Conservation (phyloP, 2,113 vertebrate species). For the Dipodomys spectabilis region DNA sequence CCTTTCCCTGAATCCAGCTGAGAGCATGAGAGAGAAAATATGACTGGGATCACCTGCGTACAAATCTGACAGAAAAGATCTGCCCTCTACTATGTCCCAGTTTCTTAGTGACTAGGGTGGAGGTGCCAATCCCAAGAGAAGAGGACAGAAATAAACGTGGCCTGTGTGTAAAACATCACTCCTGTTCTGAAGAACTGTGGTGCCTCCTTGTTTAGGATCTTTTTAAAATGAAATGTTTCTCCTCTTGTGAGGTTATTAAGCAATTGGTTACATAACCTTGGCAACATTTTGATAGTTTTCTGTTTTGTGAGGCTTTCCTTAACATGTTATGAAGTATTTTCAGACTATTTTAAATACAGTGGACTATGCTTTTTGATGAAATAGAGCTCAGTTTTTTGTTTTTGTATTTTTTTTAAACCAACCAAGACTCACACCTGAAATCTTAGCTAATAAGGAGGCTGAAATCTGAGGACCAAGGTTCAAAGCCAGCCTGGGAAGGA, state of each 20-base stretch:
- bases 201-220: conserved; percentile 28
- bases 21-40: background rate
- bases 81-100: background rate
- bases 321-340: conserved; percentile 63
- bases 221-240: conserved; percentile 56
- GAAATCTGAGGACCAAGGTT: no score
- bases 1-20: background rate
- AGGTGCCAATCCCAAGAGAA: background rate
- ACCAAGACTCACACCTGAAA: background rate
- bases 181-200: background rate
- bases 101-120: background rate
- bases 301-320: conserved; percentile 70
- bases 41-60: background rate
- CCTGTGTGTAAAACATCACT: background rate
- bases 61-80: background rate
- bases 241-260: conserved; percentile 47
- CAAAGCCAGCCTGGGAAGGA: no score
- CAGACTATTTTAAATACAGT: conserved; percentile 53
- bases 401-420: no score
- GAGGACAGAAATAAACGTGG: background rate
- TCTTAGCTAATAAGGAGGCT: no score
- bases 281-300: conserved; percentile 61
- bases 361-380: background rate
- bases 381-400: background rate
- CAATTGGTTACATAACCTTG: conserved; percentile 59